Base-by-base conservation (phyloP, 2,888 invertebrate genomes). In the Drosophila mayaguana region DNA sequence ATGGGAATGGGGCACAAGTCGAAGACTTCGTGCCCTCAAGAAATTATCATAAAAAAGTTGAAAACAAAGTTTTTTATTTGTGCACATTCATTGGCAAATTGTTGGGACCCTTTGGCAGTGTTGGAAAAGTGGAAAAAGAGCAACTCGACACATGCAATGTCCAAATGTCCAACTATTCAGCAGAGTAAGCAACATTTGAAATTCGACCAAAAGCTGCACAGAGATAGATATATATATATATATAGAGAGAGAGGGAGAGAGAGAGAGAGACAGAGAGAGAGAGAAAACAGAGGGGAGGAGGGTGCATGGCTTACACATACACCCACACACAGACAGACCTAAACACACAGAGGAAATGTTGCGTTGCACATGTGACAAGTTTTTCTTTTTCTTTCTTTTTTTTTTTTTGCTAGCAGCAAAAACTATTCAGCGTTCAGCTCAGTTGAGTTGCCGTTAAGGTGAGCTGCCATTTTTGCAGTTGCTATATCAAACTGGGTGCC, bases 151-250 rank as follows among this genome's bases (percentile, higher is more conserved):
- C 79, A 79, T 79, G 74, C 74, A 66, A 65, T 45, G 66, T 66
- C 54, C 45, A 43, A 75, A 57, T 77, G 67, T 68, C 77, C 73
- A 77, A 80, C 77, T 70, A 80, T 85, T 85, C 80, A 72, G 84
- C 89, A 79, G 76, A 74, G 89, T 88, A 88, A 84, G 84, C 87
- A 86, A 81, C 81, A 87, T 89, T 89, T 83, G 89, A 88, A 88
- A 84, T 81, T 88, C 89, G 84, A 89, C 81, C 74, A 81, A 76
- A 72, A 83, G 70, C 73, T 67, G 65, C 59, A 76, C n/a, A n/a
- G n/a, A n/a, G n/a, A n/a, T n/a, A n/a, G n/a, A n/a, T n/a, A n/a
- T n/a, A n/a, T n/a, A n/a, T n/a, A n/a, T n/a, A n/a, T n/a, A n/a
- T n/a, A n/a, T n/a, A 83, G n/a, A n/a, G 25, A 40, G 28, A 59